Evolutionary conservation across 1,140 invertebrate species (phyloP).

Genomic region (Dufourea novaeangliae): DNA sequence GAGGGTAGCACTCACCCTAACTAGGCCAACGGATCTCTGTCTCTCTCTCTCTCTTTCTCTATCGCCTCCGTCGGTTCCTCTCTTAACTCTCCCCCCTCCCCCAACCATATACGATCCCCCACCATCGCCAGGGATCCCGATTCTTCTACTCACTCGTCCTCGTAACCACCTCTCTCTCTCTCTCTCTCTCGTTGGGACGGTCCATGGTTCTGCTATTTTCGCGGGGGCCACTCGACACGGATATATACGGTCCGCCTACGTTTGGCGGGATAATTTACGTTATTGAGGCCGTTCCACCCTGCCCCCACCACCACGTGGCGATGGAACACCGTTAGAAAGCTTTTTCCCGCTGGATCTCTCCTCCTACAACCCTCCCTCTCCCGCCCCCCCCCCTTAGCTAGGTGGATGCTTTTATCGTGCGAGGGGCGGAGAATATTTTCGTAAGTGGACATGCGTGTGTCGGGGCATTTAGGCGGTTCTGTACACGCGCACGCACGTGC

Average conservation of each 20-base stretch:
- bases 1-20: slow-evolving; percentile 78
- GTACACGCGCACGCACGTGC: background rate
- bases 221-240: slow-evolving; percentile 74
- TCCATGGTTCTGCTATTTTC: slow-evolving; percentile 75
- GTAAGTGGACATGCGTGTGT: background rate
- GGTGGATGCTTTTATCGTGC: slow-evolving; percentile 3
- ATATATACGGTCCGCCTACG: slow-evolving; percentile 68
- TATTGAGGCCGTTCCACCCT: slow-evolving; percentile 75
- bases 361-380: background rate
- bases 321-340: no score
- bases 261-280: slow-evolving; percentile 73
- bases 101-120: slow-evolving; percentile 10
- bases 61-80: slow-evolving; percentile 17
- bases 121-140: background rate
- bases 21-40: slow-evolving; percentile 74
- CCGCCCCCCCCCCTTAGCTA: no score
- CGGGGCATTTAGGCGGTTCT: background rate
- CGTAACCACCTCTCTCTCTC: slow-evolving; percentile 16
- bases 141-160: slow-evolving; percentile 18
- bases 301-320: slow-evolving; percentile 40
- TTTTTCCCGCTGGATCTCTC: no score
- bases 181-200: slow-evolving; percentile 36
- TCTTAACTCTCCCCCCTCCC: slow-evolving; percentile 42
- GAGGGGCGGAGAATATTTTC: background rate
- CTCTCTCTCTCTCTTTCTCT: slow-evolving; percentile 63